Conservation (phyloP, 2,888 invertebrate species). For the Spodoptera picta region DNA sequence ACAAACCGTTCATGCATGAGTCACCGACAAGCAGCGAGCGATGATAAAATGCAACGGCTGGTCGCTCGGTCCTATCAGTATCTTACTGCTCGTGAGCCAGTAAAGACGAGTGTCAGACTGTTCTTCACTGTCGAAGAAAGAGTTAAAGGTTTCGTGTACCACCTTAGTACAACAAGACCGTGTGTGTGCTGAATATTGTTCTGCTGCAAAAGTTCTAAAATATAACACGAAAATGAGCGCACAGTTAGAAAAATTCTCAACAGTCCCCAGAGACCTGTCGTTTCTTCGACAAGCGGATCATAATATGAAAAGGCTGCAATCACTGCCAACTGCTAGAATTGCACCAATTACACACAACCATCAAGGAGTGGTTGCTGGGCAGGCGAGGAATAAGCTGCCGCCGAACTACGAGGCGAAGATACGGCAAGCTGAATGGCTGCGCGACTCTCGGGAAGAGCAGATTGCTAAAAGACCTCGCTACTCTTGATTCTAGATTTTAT, state of each 20-base stretch:
- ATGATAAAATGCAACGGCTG: too few species aligned
- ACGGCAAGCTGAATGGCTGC: conserved; percentile 97
- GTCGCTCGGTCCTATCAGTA: too few species aligned
- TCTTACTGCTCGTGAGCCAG: conserved; percentile 90
- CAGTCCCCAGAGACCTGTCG: conserved; percentile 76
- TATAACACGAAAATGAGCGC: conserved; percentile 68
- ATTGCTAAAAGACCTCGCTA: conserved; percentile 90
- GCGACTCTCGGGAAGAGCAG: conserved; percentile 81
- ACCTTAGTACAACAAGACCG: too few species aligned
- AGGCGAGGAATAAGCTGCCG: conserved; percentile 97
- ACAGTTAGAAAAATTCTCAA: conserved; percentile 65
- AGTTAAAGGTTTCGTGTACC: too few species aligned
- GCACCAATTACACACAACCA: conserved; percentile 98
- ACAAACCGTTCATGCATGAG: conserved; percentile 16
- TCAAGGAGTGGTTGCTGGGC: conserved; percentile 98
- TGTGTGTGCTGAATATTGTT: too few species aligned
- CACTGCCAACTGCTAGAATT: conserved; percentile 93
- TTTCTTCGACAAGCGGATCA: conserved; percentile 92
- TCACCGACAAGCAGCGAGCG: too few species aligned
- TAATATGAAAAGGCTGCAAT: conserved; percentile 92
- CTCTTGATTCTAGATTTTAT: too few species aligned
- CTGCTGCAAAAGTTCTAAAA: not conserved
- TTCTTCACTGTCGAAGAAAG: conserved; percentile 84
- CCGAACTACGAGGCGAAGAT: conserved; percentile 97
- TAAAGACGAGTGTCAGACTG: conserved; percentile 92